Evolutionary conservation across 2,113 vertebrate genomes (phyloP).

Genomic region (Callocephalon fimbriatum): DNA sequence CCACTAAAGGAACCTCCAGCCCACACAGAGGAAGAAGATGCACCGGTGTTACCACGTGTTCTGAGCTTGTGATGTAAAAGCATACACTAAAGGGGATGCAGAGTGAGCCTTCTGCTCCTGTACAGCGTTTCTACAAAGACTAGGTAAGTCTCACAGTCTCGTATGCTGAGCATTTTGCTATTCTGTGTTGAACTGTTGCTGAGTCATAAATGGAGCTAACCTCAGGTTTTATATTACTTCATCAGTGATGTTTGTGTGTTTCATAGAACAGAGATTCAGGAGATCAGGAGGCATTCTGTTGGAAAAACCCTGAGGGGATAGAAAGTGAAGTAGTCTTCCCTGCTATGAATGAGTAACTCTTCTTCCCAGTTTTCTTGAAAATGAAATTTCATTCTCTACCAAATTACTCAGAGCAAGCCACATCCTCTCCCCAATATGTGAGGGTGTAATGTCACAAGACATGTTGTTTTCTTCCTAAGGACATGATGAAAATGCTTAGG

Average conservation of each 20-base stretch:
- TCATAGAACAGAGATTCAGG: not conserved
- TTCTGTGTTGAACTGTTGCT: not conserved
- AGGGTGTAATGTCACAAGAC: not conserved
- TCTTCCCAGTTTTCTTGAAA: not conserved
- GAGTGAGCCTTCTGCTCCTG: not conserved
- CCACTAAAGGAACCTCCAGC: not conserved
- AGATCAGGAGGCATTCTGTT: not conserved
- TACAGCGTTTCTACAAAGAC: not conserved
- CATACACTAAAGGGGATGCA: not conserved
- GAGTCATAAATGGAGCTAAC: not conserved
- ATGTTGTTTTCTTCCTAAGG: not conserved
- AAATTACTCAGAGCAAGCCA: slow-evolving; percentile 21
- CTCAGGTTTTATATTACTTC: not conserved
- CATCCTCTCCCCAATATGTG: not conserved
- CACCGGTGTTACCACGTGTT: not conserved
- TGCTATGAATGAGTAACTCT: not conserved
- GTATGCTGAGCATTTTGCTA: not conserved
- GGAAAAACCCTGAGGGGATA: not conserved
- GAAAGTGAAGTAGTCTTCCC: not conserved
- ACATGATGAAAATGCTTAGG: not conserved
- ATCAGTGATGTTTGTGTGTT: not conserved
- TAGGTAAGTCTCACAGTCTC: not conserved
- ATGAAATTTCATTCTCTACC: not conserved
- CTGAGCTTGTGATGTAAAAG: not conserved
- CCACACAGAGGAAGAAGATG: not conserved